Base-by-base conservation (phyloP, 2,797 vertebrate species). In the Momotus momota region DNA sequence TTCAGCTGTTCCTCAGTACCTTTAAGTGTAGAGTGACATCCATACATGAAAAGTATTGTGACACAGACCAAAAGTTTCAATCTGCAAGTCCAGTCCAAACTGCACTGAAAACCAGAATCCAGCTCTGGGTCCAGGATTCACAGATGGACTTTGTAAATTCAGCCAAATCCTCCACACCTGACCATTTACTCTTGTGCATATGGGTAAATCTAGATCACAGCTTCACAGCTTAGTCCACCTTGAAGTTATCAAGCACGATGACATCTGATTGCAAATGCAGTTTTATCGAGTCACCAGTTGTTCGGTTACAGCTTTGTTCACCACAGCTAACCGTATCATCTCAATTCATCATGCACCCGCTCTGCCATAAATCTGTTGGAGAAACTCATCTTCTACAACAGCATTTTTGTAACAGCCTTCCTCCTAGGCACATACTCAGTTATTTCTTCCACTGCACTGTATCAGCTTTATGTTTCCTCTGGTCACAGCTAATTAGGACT, bases 401-500 rank as follows among this genome's bases (percentile, higher is more conserved):
- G 51, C 20, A 6, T 75, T 92, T 90, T 89, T 57, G 16, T 70
- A 87, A 67, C 29, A 7, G 29, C 74, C 38, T 89, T 82, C 64
- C 52, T 94, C 49, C 40, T 80, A 77, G 67, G 72, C 74, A 40
- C 2, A 1, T 27, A 14, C 7, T 86, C 86, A 60, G 61, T 64
- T 8, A 13, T 38, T 87, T 82, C 88, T 80, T 77, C 57, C 81
- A 15, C 65, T 54, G 38, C 27, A 43, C 60, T 57, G 14, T 33
- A 29, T 77, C 86, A 91, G 48, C 35, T 79, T 81, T 75, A 65
- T 29, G 14, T 55, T 91, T 73, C 86, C 46, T 62, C 74, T 85
- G 60, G 57, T 91, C 92, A 93, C 90, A 92, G 86, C 69, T 82
- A 89, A 85, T 93, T 85, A 80, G 81, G 49, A 61, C 69, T 46